Evolutionary conservation across 2,797 vertebrate species (phyloP).

Genomic region (Discoglossus pictus): DNA sequence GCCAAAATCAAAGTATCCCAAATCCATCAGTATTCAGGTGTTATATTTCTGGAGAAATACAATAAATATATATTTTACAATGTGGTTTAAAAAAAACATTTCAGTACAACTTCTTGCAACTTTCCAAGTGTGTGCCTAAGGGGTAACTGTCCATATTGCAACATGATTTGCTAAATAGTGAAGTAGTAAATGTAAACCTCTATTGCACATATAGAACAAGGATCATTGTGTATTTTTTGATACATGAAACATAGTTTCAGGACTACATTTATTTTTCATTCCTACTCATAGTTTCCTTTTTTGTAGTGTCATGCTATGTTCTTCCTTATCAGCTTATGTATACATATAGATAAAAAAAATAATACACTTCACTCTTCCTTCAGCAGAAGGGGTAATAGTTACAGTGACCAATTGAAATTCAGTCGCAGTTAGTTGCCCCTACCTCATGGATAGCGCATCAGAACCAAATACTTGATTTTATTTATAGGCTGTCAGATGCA

Average conservation of each 20-base stretch:
- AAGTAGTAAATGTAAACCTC: slow-evolving; percentile 21
- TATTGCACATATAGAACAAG: slow-evolving; percentile 12
- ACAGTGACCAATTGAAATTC: no score
- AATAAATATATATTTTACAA: slow-evolving; percentile 32
- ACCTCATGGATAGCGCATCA: no score
- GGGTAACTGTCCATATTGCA: background rate
- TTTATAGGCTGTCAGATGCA: no score
- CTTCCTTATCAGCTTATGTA: no score
- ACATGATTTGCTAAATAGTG: slow-evolving; percentile 19
- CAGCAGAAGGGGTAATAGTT: no score
- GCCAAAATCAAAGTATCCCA: slow-evolving; percentile 5
- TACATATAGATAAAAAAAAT: no score
- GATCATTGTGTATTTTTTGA: slow-evolving; percentile 6
- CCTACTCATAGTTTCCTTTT: background rate
- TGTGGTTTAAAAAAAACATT: slow-evolving; percentile 24
- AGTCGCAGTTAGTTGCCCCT: no score
- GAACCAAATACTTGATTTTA: no score
- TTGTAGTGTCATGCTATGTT: no score
- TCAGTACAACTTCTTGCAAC: slow-evolving; percentile 1
- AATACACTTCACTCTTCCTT: no score
- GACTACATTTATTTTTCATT: background rate
- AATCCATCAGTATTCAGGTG: slow-evolving; percentile 19
- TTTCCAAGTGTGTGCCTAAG: slow-evolving; percentile 14
- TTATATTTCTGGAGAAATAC: slow-evolving; percentile 28
- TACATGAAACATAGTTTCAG: background rate